phyloP scores from a whole-genome alignment of 2,888 invertebrate species.

The Torymus auratus region DNA sequence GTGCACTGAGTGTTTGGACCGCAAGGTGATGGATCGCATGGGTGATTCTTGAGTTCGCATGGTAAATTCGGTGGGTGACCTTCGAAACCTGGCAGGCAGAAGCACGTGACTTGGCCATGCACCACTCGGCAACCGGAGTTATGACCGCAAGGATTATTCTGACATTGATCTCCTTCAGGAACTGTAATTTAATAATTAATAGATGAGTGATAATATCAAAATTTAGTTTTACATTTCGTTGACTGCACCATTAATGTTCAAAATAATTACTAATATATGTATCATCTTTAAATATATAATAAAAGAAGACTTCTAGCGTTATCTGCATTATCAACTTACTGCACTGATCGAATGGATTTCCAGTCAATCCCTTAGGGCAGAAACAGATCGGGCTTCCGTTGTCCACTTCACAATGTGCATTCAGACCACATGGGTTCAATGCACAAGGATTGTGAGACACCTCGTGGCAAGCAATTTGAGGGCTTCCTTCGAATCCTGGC shows the following conservation, averaged over 20 bases:
- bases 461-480: slow-evolving; percentile 83
- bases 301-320: background rate
- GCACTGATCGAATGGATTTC: slow-evolving; percentile 93
- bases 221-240: slow-evolving; percentile 21
- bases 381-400: slow-evolving; percentile 92
- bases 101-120: slow-evolving; percentile 87
- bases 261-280: background rate
- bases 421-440: slow-evolving; percentile 92
- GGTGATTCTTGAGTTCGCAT: slow-evolving; percentile 86
- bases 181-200: slow-evolving; percentile 78
- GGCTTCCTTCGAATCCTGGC: slow-evolving; percentile 88
- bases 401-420: slow-evolving; percentile 90
- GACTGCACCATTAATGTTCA: background rate
- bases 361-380: slow-evolving; percentile 92
- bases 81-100: slow-evolving; percentile 92
- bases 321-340: slow-evolving; percentile 83
- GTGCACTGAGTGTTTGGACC: slow-evolving; percentile 93
- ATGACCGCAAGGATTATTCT: slow-evolving; percentile 89
- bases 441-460: slow-evolving; percentile 87
- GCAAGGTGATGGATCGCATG: slow-evolving; percentile 91
- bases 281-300: background rate
- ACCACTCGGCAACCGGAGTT: slow-evolving; percentile 90
- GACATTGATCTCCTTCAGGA: slow-evolving; percentile 91
- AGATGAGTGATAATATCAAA: background rate
- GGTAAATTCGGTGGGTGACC: slow-evolving; percentile 87